phyloP scores from a whole-genome alignment of 2,888 invertebrate species.

The Blera fallax region DNA sequence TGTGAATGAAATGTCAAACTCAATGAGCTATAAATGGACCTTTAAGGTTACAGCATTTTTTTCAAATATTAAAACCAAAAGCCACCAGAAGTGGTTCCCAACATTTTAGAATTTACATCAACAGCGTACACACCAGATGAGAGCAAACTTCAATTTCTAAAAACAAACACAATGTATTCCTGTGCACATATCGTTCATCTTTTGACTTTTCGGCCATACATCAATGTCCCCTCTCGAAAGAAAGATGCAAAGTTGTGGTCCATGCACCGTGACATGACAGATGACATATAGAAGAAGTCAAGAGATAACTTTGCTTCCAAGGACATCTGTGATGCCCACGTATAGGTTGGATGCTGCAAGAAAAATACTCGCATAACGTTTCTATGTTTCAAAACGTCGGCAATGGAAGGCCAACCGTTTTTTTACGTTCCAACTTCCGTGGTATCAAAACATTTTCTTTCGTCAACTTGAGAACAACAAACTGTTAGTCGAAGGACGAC shows the following conservation, averaged over 20 bases:
- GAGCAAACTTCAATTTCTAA: conserved; percentile 25
- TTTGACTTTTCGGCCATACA: conserved; percentile 59
- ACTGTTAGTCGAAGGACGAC: conserved; percentile 32
- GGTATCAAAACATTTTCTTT: conserved; percentile 53
- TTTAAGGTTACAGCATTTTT: too few relatives aligned
- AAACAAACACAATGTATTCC: neutral
- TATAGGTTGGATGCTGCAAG: neutral
- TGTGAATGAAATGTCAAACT: too few relatives aligned
- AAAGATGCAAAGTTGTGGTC: conserved; percentile 52
- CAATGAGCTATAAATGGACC: too few relatives aligned
- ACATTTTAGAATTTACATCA: conserved; percentile 35
- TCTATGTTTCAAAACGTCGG: conserved; percentile 21
- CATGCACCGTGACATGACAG: conserved; percentile 59
- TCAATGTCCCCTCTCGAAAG: conserved; percentile 41
- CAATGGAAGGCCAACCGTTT: neutral
- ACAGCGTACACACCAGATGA: conserved; percentile 15
- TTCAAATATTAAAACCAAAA: neutral
- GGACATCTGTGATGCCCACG: neutral
- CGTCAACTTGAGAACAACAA: conserved; percentile 50
- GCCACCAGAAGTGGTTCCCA: neutral
- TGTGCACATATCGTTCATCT: conserved; percentile 17
- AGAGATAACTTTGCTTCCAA: conserved; percentile 34
- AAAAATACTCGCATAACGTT: conserved; percentile 4
- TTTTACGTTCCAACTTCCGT: conserved; percentile 17
- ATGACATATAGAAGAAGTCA: conserved; percentile 26